Base-by-base conservation (phyloP, 2,888 invertebrate genomes). In the Brenthis daphne region DNA sequence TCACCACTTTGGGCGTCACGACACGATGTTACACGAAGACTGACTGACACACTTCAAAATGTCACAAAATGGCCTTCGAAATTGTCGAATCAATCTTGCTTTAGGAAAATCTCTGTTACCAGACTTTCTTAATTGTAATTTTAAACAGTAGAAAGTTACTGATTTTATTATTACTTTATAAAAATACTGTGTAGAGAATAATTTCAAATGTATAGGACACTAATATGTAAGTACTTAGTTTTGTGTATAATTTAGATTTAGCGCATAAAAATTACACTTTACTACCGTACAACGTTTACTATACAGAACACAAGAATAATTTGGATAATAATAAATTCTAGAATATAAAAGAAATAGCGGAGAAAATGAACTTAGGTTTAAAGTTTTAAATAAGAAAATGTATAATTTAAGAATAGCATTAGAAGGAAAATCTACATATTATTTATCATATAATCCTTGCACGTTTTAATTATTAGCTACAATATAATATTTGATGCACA, bases 41-140 rank as follows among this genome's bases (percentile, higher is more conserved):
- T 86, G 90, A 91, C 82, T 92, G 92, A 92, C 92, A 92, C 80
- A 91, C 90, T 91, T 92, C 90, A 90, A 89, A 92, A 92, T 91
- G 92, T 89, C 92, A 90, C 89, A 87, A 88, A 88, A 85, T 83
- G 85, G 82, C 78, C 81, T 83, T 81, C 77, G 81, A 82, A 83
- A 85, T 84, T 90, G 91, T 89, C 88, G 72, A 71, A 65, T 77
- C 87, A 88, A 85, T 83, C 84, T 83, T 60, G 60, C 64, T 64
- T 82, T 84, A 75, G 75, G 78, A 76, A 75, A 74, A 58, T 57
- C 53, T 54, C 57, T 29, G 47, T 11, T 43, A 43, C 37, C 37
- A 11, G 11, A 11, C 37, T 43, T 43, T 43, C 11, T 43, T 43
- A 11, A 43, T 43, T 43, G 8, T 8, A 43, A 43, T 43, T 43